These are phyloP conservation scores for Cinclus cinclus DNA, from an alignment of 2,113 vertebrate species.

Conservation along the genomic window DNA sequence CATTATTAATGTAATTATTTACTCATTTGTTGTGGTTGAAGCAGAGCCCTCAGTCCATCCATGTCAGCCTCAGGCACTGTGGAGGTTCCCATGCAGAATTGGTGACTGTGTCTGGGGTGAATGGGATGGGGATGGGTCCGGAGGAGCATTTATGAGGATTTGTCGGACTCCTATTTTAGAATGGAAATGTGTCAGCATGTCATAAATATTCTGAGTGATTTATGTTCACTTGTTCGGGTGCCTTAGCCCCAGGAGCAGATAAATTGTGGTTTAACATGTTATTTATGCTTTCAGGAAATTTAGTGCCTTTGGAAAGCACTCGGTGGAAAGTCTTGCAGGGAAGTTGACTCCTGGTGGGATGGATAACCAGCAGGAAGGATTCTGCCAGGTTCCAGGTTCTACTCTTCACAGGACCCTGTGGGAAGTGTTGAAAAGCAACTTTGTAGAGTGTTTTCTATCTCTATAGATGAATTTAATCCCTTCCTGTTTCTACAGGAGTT, in stretches of 20 bases:
- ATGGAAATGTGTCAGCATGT: conserved; percentile 25
- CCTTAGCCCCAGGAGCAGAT: neutral
- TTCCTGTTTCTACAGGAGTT: conserved; percentile 17
- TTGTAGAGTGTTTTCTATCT: conserved; percentile 30
- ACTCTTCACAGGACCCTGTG: neutral
- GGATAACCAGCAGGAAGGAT: neutral
- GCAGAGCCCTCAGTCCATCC: neutral
- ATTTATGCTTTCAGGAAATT: neutral
- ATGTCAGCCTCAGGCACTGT: fast-evolving
- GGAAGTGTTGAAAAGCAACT: neutral
- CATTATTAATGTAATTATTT: neutral
- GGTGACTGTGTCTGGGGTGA: fast-evolving
- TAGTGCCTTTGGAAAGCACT: neutral
- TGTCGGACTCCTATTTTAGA: neutral
- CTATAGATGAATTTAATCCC: conserved; percentile 1
- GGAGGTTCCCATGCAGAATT: fast-evolving
- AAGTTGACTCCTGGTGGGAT: neutral
- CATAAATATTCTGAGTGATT: neutral
- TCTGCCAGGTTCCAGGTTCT: neutral
- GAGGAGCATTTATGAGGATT: neutral
- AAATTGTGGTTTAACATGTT: neutral
- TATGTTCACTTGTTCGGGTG: fast-evolving
- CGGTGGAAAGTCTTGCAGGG: neutral
- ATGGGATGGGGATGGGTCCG: fast-evolving
- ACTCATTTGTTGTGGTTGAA: neutral